A percentile compares a stretch with the other conserved stretches of the same genome.
phyloP scores from a whole-genome alignment of 92 coral and sea anemone genomes.

The Porites cylindrica region DNA sequence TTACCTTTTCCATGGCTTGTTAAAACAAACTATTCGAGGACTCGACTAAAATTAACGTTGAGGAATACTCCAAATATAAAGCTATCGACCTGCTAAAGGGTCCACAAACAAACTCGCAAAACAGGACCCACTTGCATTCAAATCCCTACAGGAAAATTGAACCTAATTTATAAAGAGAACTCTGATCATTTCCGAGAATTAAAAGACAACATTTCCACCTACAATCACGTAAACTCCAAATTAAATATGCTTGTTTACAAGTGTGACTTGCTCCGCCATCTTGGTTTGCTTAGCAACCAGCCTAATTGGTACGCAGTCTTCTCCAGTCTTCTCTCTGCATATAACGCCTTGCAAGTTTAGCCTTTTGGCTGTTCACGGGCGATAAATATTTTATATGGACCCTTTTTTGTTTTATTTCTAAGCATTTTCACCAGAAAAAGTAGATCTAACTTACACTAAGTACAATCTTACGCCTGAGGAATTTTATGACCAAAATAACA shows the following conservation, averaged over 20 bases:
- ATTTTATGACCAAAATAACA: neutral
- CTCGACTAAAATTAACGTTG: neutral
- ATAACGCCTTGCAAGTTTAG: slow-evolving; percentile 29
- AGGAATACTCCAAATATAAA: slow-evolving; percentile 1
- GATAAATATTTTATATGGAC: slow-evolving; percentile 44
- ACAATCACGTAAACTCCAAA: slow-evolving; percentile 11
- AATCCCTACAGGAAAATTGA: neutral
- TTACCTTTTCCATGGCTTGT: slow-evolving; percentile 20
- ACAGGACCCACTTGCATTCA: neutral
- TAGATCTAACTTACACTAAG: neutral
- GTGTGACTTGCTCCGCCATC: slow-evolving; percentile 50
- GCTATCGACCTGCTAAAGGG: neutral
- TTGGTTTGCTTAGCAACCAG: slow-evolving; percentile 76
- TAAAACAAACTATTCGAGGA: neutral
- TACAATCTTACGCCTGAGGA: neutral
- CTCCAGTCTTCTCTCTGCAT: slow-evolving; percentile 22
- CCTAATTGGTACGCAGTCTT: slow-evolving; percentile 38
- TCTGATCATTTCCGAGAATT: neutral
- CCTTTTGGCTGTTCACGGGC: neutral
- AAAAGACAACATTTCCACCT: neutral
- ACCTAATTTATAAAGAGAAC: too few relatives aligned
- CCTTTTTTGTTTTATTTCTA: neutral
- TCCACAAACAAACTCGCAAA: neutral
- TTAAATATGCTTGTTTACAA: slow-evolving; percentile 2
- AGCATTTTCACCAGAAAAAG: neutral